These are phyloP conservation scores for Charaxes varanes DNA, from an alignment of 1,140 invertebrate species.

Conservation along the genomic window DNA sequence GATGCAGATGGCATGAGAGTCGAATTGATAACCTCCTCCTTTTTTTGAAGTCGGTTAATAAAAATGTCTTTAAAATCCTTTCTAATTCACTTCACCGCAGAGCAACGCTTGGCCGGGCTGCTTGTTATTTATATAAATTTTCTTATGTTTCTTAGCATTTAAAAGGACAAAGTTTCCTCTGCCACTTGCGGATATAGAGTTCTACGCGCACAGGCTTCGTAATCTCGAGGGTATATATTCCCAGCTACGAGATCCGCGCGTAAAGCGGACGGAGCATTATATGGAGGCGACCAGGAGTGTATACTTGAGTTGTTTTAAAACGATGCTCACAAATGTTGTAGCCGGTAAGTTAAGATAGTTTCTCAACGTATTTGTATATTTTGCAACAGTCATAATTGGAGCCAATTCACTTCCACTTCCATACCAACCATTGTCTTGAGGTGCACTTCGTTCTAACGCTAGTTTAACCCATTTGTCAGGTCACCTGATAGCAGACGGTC, in stretches of 20 bases:
- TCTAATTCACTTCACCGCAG: no score
- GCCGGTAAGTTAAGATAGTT: slow-evolving; percentile 61
- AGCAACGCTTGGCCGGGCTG: no score
- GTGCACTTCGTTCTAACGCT: no score
- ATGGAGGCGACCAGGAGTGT: slow-evolving; percentile 83
- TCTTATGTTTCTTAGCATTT: slow-evolving; percentile 54
- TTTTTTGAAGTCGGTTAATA: no score
- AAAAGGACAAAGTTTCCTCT: slow-evolving; percentile 78
- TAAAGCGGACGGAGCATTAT: slow-evolving; percentile 86
- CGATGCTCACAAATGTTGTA: slow-evolving; percentile 79
- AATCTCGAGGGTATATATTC: slow-evolving; percentile 90
- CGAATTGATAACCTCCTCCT: no score
- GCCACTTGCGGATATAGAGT: slow-evolving; percentile 82
- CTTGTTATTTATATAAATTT: background rate
- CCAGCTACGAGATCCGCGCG: slow-evolving; percentile 84
- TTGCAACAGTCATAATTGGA: no score
- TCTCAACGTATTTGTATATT: slow-evolving; percentile 5
- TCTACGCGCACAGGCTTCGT: slow-evolving; percentile 79
- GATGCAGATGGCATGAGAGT: no score
- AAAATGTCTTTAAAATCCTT: no score
- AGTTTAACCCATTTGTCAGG: no score
- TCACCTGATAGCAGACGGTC: no score
- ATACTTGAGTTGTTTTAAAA: slow-evolving; percentile 82
- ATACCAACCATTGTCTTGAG: no score
- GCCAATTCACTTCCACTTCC: no score